Percentiles rank a stretch among this genome's conserved stretches.
Evolutionary conservation across 2,797 vertebrate species (phyloP).

Genomic region (Picus viridis): DNA sequence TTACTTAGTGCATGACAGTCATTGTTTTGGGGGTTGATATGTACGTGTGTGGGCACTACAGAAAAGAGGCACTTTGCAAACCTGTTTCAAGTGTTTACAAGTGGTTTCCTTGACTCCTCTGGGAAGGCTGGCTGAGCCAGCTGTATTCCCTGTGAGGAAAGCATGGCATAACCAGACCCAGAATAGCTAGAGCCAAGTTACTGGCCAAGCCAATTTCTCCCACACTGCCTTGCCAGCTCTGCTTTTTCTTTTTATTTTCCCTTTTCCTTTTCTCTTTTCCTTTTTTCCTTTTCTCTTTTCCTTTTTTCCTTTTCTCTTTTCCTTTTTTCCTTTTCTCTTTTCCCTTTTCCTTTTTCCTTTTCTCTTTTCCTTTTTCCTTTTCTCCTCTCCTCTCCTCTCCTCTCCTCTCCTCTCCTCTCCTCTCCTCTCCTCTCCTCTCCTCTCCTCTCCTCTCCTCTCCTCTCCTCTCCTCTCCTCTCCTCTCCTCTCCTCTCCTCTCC

Average conservation of each 20-base stretch:
- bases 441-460: too few species aligned
- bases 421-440: too few species aligned
- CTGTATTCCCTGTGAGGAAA: background rate
- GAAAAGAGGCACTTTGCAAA: background rate
- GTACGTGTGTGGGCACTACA: background rate
- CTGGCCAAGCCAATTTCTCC: slow-evolving; percentile 20
- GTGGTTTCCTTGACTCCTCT: slow-evolving; percentile 24
- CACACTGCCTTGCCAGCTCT: background rate
- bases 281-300: background rate
- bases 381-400: too few species aligned
- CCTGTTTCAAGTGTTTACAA: background rate
- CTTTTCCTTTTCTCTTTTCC: background rate
- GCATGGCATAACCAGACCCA: background rate
- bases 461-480: too few species aligned
- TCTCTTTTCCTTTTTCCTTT: too few species aligned
- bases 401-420: too few species aligned
- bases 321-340: too few species aligned
- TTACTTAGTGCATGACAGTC: rapidly evolving
- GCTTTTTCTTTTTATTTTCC: background rate
- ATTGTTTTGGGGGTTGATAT: background rate
- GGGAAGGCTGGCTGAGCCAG: slow-evolving; percentile 4
- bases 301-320: background rate
- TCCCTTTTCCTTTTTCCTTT: background rate
- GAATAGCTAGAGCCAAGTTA: background rate
- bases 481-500: too few species aligned